Percentiles rank a stretch among this genome's conserved stretches.
These are phyloP conservation scores for Philopotamus ludificatus DNA, from an alignment of 1,140 invertebrate species.

Conservation along the genomic window DNA sequence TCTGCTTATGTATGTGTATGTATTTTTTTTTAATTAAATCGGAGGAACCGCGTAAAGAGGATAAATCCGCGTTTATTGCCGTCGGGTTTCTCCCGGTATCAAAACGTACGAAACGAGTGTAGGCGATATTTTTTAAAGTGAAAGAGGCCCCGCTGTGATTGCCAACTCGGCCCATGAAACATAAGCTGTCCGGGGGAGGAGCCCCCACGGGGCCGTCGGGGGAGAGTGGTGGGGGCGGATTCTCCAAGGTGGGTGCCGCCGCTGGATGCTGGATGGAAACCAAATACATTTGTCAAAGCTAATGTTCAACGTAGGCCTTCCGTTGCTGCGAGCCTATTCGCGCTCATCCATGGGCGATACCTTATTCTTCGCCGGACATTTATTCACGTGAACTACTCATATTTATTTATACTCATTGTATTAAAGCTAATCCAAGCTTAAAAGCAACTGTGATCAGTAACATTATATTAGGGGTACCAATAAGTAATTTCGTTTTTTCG, in stretches of 20 bases:
- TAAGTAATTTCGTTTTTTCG: too few species aligned
- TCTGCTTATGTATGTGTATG: too few species aligned
- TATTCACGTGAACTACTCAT: background rate
- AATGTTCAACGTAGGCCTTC: conserved; percentile 40
- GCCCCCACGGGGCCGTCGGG: background rate
- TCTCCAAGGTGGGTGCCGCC: conserved; percentile 1
- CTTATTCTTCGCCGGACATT: background rate
- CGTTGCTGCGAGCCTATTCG: conserved; percentile 2
- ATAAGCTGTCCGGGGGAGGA: conserved; percentile 6
- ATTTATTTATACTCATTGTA: background rate
- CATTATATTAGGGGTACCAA: too few species aligned
- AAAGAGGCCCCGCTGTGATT: conserved; percentile 33
- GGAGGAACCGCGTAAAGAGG: too few species aligned
- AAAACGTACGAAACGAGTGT: conserved; percentile 11
- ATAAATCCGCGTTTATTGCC: conserved; percentile 19
- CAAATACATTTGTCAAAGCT: conserved; percentile 43
- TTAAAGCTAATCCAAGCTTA: too few species aligned
- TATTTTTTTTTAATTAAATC: too few species aligned
- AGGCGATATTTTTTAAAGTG: conserved; percentile 35
- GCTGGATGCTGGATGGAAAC: conserved; percentile 36
- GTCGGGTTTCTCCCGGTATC: background rate
- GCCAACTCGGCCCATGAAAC: conserved; percentile 31
- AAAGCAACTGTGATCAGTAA: too few species aligned
- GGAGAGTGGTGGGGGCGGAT: conserved; percentile 11
- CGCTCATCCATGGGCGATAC: conserved; percentile 6